Conservation (phyloP, 2,113 vertebrate genomes). For the Corapipo altera region DNA sequence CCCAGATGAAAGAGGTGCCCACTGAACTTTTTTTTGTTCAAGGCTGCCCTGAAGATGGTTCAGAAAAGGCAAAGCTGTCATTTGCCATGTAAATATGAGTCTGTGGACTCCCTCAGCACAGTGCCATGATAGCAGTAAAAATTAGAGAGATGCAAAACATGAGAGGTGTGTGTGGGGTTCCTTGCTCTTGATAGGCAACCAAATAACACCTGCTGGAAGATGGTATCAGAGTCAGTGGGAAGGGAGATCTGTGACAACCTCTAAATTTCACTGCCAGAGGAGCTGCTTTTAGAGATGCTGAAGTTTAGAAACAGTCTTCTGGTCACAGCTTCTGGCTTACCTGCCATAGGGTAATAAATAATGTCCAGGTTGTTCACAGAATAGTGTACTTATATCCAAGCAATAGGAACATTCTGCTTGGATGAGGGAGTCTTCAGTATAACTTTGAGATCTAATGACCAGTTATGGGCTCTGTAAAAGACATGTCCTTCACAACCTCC, state of each 20-base stretch:
- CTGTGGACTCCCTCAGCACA: not conserved
- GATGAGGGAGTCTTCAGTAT: not conserved
- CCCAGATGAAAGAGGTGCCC: not conserved
- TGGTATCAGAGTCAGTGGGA: not conserved
- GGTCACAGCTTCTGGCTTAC: not conserved
- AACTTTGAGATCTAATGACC: not conserved
- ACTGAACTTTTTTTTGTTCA: not conserved
- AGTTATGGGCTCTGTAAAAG: not conserved
- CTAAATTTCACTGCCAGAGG: not conserved
- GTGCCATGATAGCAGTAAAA: not conserved
- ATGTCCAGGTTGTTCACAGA: not conserved
- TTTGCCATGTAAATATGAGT: not conserved
- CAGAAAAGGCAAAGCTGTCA: not conserved
- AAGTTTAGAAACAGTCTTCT: not conserved
- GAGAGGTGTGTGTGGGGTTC: not conserved
- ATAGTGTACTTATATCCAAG: not conserved
- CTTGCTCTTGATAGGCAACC: not conserved
- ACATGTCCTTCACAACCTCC: not conserved
- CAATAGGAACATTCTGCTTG: not conserved
- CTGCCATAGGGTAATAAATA: not conserved
- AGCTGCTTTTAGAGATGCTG: not conserved
- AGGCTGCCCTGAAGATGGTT: not conserved
- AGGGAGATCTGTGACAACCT: not conserved
- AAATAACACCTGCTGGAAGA: not conserved
- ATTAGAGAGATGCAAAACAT: not conserved